Conservation (phyloP, 2,797 vertebrate species). For the Chromobotia macracanthus region DNA sequence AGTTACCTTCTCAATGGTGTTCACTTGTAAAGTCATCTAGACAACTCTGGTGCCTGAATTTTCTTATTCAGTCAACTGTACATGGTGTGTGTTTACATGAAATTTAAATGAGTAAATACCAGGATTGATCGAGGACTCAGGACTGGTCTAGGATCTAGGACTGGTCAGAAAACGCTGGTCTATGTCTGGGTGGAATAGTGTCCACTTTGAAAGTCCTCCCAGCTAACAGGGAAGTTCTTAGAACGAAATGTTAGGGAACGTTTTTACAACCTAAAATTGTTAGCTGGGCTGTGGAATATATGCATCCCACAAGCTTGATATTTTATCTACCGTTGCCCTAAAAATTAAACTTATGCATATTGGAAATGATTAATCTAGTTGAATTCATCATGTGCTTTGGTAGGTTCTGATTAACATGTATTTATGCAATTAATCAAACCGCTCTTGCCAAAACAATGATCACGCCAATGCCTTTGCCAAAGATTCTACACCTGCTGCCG, state of each 20-base stretch:
- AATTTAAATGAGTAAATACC: no score
- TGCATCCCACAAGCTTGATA: slow-evolving; percentile 29
- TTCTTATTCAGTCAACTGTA: not conserved
- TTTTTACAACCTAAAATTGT: no score
- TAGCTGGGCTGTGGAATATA: not conserved
- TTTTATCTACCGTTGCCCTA: slow-evolving; percentile 39
- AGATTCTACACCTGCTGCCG: slow-evolving; percentile 76
- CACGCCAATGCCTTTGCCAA: slow-evolving; percentile 72
- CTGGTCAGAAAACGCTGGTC: no score
- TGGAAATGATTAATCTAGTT: slow-evolving; percentile 62
- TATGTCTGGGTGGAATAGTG: no score
- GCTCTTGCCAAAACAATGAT: slow-evolving; percentile 79
- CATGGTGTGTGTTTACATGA: not conserved
- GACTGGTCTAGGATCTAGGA: no score
- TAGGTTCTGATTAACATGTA: slow-evolving; percentile 81
- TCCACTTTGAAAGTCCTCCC: no score
- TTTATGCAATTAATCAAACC: slow-evolving; percentile 81
- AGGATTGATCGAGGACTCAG: no score
- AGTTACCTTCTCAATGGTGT: slow-evolving; percentile 8
- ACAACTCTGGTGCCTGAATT: not conserved
- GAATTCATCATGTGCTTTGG: slow-evolving; percentile 70
- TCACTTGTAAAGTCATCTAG: slow-evolving; percentile 2
- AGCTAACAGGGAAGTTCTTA: no score
- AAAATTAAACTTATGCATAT: slow-evolving; percentile 53
- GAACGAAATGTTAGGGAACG: no score